Evolutionary conservation across 2,888 invertebrate genomes (phyloP).

Genomic region (Scrobipalpa costella): DNA sequence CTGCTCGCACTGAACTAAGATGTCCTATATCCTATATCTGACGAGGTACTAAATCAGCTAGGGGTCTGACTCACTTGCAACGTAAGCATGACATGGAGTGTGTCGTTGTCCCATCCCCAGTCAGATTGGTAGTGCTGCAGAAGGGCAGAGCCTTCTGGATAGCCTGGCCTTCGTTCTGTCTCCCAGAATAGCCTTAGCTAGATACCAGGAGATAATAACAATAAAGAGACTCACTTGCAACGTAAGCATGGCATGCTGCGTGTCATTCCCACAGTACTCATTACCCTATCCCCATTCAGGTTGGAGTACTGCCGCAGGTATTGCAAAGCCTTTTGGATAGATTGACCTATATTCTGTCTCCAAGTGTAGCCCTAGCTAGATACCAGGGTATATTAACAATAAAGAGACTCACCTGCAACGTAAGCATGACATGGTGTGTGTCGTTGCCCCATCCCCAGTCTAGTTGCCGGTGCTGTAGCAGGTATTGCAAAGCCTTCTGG

Average conservation of each 20-base stretch:
- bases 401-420: slow-evolving; percentile 82
- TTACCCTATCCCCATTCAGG: slow-evolving; percentile 81
- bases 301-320: slow-evolving; percentile 88
- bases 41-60: too few species aligned
- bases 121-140: slow-evolving; percentile 87
- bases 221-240: slow-evolving; percentile 79
- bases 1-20: too few species aligned
- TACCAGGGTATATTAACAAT: slow-evolving; percentile 44
- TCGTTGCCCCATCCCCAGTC: slow-evolving; percentile 93
- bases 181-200: slow-evolving; percentile 56
- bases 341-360: slow-evolving; percentile 76
- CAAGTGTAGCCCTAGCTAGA: slow-evolving; percentile 45
- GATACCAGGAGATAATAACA: background rate
- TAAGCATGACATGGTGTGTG: slow-evolving; percentile 90
- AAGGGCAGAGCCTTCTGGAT: slow-evolving; percentile 85
- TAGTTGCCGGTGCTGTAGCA: slow-evolving; percentile 85
- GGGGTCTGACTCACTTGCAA: slow-evolving; percentile 84
- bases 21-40: slow-evolving; percentile 73
- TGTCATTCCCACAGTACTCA: slow-evolving; percentile 88
- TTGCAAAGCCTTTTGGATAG: slow-evolving; percentile 86
- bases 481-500: slow-evolving; percentile 86
- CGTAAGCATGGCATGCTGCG: slow-evolving; percentile 90
- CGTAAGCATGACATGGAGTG: slow-evolving; percentile 90
- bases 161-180: slow-evolving; percentile 78
- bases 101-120: slow-evolving; percentile 92